Base-by-base conservation (phyloP, 2,113 vertebrate genomes). In the Psophia crepitans region DNA sequence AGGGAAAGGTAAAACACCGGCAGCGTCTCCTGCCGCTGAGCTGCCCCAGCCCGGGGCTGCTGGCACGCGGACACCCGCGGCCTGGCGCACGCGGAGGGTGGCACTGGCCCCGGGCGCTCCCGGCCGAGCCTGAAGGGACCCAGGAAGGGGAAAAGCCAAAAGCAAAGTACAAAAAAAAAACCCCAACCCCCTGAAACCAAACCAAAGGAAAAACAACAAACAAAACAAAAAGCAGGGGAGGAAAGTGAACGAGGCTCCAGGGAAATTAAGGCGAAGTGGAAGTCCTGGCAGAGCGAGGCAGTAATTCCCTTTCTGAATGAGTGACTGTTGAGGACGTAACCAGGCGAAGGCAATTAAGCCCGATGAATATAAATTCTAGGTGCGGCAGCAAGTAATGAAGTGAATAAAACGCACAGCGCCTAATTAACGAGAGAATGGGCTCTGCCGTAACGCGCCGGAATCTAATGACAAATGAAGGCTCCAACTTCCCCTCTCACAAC, bases 351-450 rank as follows among this genome's bases (percentile, higher is more conserved):
- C 27, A 33, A 96, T 95, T 95, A 96, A 94, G 84, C 51, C 71
- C 90, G 96, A 96, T 81, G 84, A 70, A 94, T 89, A 70, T 84
- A 90, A 95, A 90, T 90, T 81, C 89, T 92, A 87, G 76, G 84
- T 93, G 83, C 86, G 44, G 87, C 26, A 19, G 73, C 30, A 76
- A 94, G 96, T 81, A 97, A 95, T 75, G 96, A 33, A 82, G 83
- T 64, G 87, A 71, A 95, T 93, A 94, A 89, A 96, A 96, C 68
- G 93, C 96, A 91, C 96, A 77, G 92, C 86, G 68, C 91, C 93
- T 96, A 97, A 98, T 98, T 98, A 98, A 97, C 84, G 48, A 33
- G 90, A 84, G 95, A 97, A 95, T 57, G 86, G 35, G 73, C 58
- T 84, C 74, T 74, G 92, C 57, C 37, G 65, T 89, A 73, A 70